Base-by-base conservation (phyloP, 1,140 invertebrate species). In the Drosophila orena region DNA sequence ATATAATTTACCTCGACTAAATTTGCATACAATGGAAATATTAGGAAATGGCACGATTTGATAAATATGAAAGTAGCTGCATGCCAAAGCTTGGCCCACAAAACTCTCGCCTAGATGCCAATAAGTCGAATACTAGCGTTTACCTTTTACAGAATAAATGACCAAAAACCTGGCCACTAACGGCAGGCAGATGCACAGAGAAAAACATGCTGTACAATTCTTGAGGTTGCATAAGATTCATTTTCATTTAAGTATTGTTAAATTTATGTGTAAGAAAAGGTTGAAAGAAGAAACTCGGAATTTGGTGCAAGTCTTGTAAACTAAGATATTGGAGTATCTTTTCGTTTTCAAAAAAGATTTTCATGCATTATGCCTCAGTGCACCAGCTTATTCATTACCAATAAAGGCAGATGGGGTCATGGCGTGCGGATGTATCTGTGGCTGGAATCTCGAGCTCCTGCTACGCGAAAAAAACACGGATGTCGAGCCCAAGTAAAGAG, bases 1-100 rank as follows among this genome's bases (percentile, higher is more conserved):
- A 30, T 3, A 8, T 10, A 30, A 30, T 30, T 10, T 8, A 8
- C 8, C 30, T 30, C 6, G 30, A 30, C 7, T 30, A 43, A 74
- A 76, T 76, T 76, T 59, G 54, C 73, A 76, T 76, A 77, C 72
- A 76, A 76, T 76, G 5, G 73, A 43, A 10, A 55, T 68, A 17
- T 7, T 10, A 8, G 30, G 47, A 47, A 56, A 64, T 56, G 17
- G 22, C 56, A 35, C 57, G 57, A 80, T 64, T 77, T 54, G 53
- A 81, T 81, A 77, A 73, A 73, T 77, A 81, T 71, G 80, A 83
- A 83, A 83, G 81, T 80, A 54, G 38, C 42, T 53, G 65, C 50
- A 46, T 60, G 64, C 44, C 59, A 34, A 12, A 37, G 35, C 24
- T 12, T 73, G 46, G 37, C 55, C 46, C 40, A 55, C 65, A 60